These are phyloP conservation scores for Paramuricea clavata DNA, from an alignment of 92 coral and sea anemone species.

Conservation along the genomic window DNA sequence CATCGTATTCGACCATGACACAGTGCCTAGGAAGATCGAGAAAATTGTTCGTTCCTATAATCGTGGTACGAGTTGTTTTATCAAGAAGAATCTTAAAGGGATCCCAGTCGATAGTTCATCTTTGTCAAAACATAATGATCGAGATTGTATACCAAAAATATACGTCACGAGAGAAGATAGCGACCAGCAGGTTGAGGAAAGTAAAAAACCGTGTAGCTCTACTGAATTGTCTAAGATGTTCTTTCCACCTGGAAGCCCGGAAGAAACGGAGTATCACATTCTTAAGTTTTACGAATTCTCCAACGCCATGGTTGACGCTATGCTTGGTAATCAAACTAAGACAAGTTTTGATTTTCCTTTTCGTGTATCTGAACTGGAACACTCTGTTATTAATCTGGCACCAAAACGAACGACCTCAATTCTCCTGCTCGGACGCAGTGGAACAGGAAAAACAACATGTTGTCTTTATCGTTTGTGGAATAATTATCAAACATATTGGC, in stretches of 20 bases:
- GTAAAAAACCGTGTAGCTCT: slow-evolving; percentile 29
- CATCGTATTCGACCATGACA: slow-evolving; percentile 81
- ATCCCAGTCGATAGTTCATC: slow-evolving; percentile 31
- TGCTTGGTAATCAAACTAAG: slow-evolving; percentile 68
- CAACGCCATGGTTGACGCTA: slow-evolving; percentile 79
- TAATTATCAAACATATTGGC: slow-evolving; percentile 87
- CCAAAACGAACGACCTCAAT: slow-evolving; percentile 78
- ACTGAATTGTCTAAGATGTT: slow-evolving; percentile 62
- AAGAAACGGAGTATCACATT: slow-evolving; percentile 93
- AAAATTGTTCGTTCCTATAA: slow-evolving; percentile 84
- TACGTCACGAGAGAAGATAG: slow-evolving; percentile 42
- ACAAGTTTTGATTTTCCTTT: slow-evolving; percentile 72
- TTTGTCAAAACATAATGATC: slow-evolving; percentile 4
- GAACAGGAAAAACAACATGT: slow-evolving; percentile 98
- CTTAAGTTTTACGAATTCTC: slow-evolving; percentile 91
- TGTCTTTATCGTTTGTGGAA: slow-evolving; percentile 95
- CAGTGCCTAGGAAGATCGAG: slow-evolving; percentile 78
- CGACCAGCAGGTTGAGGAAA: slow-evolving; percentile 11
- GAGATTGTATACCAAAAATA: background rate
- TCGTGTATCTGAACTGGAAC: slow-evolving; percentile 96
- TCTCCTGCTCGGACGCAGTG: slow-evolving; percentile 95
- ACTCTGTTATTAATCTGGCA: slow-evolving; percentile 88
- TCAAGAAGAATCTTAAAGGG: slow-evolving; percentile 86
- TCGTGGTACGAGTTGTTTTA: slow-evolving; percentile 89
- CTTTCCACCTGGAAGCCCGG: slow-evolving; percentile 94